phyloP scores from a whole-genome alignment of 2,113 vertebrate species.

The Corapipo altera region DNA sequence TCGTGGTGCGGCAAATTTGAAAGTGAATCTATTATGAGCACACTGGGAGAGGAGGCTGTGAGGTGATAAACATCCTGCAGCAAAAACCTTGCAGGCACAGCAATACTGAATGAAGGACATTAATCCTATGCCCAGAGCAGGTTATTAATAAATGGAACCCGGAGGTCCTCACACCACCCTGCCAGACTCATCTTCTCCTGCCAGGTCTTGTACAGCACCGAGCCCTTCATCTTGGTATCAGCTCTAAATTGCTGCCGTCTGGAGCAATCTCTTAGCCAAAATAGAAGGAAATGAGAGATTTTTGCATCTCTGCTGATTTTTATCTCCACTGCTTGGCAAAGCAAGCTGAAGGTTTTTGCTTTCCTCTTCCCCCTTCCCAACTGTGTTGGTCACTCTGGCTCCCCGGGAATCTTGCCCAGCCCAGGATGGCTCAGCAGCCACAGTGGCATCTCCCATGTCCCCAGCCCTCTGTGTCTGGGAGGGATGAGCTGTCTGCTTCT shows the following conservation, averaged over 20 bases:
- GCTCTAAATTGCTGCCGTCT: slow-evolving; percentile 55
- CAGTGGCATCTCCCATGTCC: neutral
- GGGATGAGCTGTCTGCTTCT: neutral
- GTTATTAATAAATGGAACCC: neutral
- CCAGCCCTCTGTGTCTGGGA: neutral
- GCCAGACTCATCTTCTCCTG: neutral
- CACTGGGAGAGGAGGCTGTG: accelerated
- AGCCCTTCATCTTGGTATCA: neutral
- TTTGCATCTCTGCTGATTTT: slow-evolving; percentile 26
- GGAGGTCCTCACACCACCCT: neutral
- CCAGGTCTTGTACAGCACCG: neutral
- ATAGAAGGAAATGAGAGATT: slow-evolving; percentile 51
- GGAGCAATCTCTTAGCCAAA: slow-evolving; percentile 35
- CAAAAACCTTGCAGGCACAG: neutral
- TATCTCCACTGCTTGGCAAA: slow-evolving; percentile 42
- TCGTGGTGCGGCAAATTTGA: neutral
- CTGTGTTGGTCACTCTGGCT: neutral
- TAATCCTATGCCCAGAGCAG: neutral
- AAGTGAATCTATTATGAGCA: neutral
- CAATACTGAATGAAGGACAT: neutral
- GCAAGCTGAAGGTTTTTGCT: neutral
- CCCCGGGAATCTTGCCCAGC: neutral
- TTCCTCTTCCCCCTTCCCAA: neutral
- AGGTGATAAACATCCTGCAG: neutral
- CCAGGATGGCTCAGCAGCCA: neutral